Conservation (phyloP, 2,113 vertebrate species). For the Rhea pennata region DNA sequence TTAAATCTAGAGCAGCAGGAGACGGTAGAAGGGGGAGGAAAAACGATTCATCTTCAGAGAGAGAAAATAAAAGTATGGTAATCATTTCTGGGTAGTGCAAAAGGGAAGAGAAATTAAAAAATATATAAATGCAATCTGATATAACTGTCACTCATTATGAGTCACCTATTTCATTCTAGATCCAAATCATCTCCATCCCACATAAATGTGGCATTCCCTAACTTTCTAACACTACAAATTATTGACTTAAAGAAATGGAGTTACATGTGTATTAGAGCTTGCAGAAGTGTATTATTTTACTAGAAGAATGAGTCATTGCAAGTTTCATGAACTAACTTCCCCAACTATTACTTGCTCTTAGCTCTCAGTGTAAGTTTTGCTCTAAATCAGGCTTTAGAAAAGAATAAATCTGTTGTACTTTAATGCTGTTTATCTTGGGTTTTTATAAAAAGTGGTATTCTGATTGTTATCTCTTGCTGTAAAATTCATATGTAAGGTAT, state of each 20-base stretch:
- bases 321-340: neutral
- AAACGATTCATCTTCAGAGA: neutral
- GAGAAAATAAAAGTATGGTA: neutral
- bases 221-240: neutral
- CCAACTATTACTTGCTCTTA: neutral
- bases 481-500: neutral
- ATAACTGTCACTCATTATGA: neutral
- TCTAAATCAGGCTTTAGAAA: neutral
- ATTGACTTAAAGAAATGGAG: neutral
- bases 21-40: neutral
- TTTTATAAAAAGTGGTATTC: neutral
- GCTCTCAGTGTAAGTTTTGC: neutral
- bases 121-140: neutral
- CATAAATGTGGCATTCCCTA: neutral
- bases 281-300: neutral
- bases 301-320: neutral
- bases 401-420: neutral
- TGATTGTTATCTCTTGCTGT: neutral
- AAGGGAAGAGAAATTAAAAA: neutral
- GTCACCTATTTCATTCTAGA: slow-evolving; percentile 5
- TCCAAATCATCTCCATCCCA: neutral
- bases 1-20: neutral
- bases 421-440: neutral
- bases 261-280: neutral
- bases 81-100: neutral